Evolutionary conservation across 2,113 vertebrate genomes (phyloP).

Genomic region (Oriolus oriolus): DNA sequence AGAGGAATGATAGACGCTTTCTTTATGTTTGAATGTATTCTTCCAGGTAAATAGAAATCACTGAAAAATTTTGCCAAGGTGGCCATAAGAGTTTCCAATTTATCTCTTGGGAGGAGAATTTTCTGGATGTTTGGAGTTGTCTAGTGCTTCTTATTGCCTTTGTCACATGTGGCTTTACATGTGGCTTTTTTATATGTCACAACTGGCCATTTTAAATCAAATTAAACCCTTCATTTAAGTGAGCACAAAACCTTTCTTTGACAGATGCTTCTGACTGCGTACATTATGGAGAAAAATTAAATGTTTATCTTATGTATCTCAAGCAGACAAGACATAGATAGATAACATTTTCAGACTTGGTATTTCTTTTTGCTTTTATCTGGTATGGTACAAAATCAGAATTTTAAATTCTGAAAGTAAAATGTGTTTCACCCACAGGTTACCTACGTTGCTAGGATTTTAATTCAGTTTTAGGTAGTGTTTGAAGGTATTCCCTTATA

Average conservation of each 20-base stretch:
- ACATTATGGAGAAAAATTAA: not conserved
- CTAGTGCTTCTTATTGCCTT: not conserved
- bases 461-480: not conserved
- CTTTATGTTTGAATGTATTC: not conserved
- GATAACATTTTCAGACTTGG: not conserved
- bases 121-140: not conserved
- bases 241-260: not conserved
- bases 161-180: not conserved
- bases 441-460: not conserved
- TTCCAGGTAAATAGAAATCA: not conserved
- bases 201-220: not conserved
- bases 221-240: not conserved
- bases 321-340: not conserved
- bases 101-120: not conserved
- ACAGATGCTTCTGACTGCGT: not conserved
- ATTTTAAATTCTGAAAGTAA: not conserved
- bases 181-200: not conserved
- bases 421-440: not conserved
- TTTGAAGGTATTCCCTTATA: not conserved
- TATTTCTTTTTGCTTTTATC: not conserved
- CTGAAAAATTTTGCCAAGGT: not conserved
- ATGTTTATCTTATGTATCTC: not conserved
- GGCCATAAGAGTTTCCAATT: not conserved
- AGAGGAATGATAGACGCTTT: not conserved
- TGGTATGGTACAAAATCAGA: not conserved